Conservation (phyloP, 1,140 invertebrate genomes). For the Drosophila kohkoa region DNA sequence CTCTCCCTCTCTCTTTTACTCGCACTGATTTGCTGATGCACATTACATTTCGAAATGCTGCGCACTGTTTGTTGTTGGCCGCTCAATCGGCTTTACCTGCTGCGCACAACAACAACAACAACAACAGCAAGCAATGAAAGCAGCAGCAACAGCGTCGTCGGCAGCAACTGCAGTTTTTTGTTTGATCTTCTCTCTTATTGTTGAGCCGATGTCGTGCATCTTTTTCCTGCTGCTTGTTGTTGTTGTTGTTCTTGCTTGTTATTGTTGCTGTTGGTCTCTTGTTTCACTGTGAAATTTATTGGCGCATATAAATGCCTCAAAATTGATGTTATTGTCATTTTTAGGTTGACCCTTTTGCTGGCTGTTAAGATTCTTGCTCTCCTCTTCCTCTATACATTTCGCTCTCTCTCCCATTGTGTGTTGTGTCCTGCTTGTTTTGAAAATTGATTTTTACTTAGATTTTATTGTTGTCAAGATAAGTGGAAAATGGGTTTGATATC, state of each 20-base stretch:
- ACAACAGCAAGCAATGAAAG: conserved; percentile 17
- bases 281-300: conserved; percentile 75
- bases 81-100: conserved; percentile 49
- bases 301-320: conserved; percentile 82
- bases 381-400: not conserved
- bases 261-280: conserved; percentile 45
- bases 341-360: conserved; percentile 48
- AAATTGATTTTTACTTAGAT: conserved; percentile 77
- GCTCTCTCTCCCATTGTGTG: not conserved
- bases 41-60: conserved; percentile 50
- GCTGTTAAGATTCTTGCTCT: conserved; percentile 34
- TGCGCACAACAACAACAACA: conserved; percentile 24
- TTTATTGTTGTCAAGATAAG: conserved; percentile 69
- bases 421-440: conserved; percentile 73
- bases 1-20: conserved; percentile 25
- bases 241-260: conserved; percentile 35
- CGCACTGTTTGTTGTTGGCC: conserved; percentile 55
- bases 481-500: conserved; percentile 50
- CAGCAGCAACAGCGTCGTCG: conserved; percentile 31
- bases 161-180: conserved; percentile 47
- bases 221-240: conserved; percentile 25
- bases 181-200: conserved; percentile 57
- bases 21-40: conserved; percentile 45
- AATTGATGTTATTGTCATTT: conserved; percentile 82
- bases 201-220: conserved; percentile 47